Base-by-base conservation (phyloP, 1,140 invertebrate species). In the Diorhabda carinulata region DNA sequence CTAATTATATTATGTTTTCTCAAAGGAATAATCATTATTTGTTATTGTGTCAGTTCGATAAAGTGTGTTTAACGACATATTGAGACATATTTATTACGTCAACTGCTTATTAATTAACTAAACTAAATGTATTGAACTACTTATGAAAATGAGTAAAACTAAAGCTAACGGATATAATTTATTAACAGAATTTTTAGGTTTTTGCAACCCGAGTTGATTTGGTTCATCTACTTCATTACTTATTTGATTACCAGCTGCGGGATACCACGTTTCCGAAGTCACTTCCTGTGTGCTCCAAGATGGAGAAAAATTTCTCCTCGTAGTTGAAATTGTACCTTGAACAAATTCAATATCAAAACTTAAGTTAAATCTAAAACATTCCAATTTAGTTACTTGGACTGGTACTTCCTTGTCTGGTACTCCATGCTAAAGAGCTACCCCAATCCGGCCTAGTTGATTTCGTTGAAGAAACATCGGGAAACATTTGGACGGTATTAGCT, bases 171-270 rank as follows among this genome's bases (percentile, higher is more conserved):
- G 7, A 56, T 4, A n/a, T 2, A 57, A 64, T 56, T 7, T 10
- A 3, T 25, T 47, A 25, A 70, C 70, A 2, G 47, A 43, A 68
- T 80, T 78, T 64, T 71, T 74, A 8, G 72, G 76, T 70, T 83
- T 82, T 5, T 78, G 80, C 40, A 86, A 74, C 2, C 86, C 86
- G 71, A 86, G 83, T 71, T 87, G 86, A 73, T 87, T 87, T 1
- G 86, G 86, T 73, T 87, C 86, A 65, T 87, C 86, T 3, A 87
- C 83, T 70, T 85, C 82, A 73, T 86, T 87, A 57, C 79, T 83
- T 6, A 83, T 78, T 73, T 83, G 84, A 74, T 81, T 83, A 43
- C 83, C 84, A 41, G 83, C 83, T 0, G 82, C 83, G 52, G 84
- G 83, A 67, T 83, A 85, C 83, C 84, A 85, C 0, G 83, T 81